A percentile compares a stretch with the other conserved stretches of the same genome.
These are phyloP conservation scores for Lepas anatifera DNA, from an alignment of 2,888 invertebrate genomes.

Conservation along the genomic window DNA sequence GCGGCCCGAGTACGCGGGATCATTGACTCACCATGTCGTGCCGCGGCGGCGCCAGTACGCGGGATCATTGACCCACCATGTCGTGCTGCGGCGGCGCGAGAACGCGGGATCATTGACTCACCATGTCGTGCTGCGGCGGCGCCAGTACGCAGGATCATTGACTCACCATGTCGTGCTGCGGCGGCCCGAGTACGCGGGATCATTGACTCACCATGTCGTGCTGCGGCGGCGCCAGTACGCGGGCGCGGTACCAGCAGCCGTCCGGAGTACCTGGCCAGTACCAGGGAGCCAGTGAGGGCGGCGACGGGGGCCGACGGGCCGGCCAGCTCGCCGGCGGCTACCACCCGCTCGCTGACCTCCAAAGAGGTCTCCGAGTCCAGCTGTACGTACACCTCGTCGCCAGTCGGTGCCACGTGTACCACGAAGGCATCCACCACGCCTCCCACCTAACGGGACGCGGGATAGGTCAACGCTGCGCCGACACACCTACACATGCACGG, in stretches of 20 bases:
- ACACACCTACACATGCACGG: too few species aligned
- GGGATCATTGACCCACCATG: neutral
- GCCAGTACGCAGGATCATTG: too few species aligned
- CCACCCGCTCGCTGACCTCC: neutral
- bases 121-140: too few species aligned
- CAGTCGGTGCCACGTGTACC: neutral
- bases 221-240: neutral
- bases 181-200: too few species aligned
- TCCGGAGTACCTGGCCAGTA: neutral
- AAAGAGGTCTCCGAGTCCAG: neutral
- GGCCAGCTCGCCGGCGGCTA: neutral
- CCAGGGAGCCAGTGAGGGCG: neutral
- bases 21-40: neutral
- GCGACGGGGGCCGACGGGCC: neutral
- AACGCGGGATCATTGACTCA: too few species aligned
- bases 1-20: too few species aligned
- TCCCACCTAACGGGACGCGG: neutral
- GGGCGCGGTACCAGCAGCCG: neutral
- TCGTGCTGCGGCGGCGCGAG: too few species aligned
- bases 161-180: neutral
- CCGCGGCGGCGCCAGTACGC: neutral
- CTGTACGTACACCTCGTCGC: neutral
- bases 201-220: neutral
- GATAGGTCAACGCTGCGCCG: too few species aligned
- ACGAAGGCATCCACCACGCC: conserved; percentile 4